A percentile compares a stretch with the other conserved stretches of the same genome.
phyloP scores from a whole-genome alignment of 2,113 vertebrate genomes.

The Labrus mixtus region DNA sequence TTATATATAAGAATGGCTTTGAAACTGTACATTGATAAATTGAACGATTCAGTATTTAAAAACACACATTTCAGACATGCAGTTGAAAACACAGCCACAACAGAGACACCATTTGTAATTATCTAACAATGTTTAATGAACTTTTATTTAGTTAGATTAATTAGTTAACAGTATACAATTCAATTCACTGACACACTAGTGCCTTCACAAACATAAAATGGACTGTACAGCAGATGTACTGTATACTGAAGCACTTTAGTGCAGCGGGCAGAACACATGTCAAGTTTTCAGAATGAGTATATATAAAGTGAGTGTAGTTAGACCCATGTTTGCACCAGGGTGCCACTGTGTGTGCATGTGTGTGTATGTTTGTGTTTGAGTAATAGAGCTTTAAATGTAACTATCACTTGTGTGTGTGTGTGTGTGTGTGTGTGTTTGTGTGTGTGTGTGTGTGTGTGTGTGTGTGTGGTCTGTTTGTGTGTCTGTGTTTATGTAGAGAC shows the following conservation, averaged over 20 bases:
- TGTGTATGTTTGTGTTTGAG: constrained; percentile 45
- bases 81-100: constrained; percentile 51
- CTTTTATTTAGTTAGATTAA: constrained; percentile 84
- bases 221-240: constrained; percentile 83
- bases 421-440: constrained; percentile 66
- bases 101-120: constrained; percentile 61
- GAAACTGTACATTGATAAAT: neutral
- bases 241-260: constrained; percentile 74
- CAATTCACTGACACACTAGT: constrained; percentile 85
- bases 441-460: constrained; percentile 23
- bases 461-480: constrained; percentile 47
- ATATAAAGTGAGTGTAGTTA: constrained; percentile 76
- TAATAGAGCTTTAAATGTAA: constrained; percentile 62
- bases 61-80: constrained; percentile 19
- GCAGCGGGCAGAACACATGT: constrained; percentile 77
- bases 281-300: constrained; percentile 72
- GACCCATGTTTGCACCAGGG: constrained; percentile 65
- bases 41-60: neutral
- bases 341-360: constrained; percentile 47
- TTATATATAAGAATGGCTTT: neutral
- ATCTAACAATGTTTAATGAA: constrained; percentile 85
- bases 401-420: constrained; percentile 54
- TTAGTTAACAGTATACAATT: constrained; percentile 87
- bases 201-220: constrained; percentile 86
- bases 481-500: constrained; percentile 78